A percentile compares a stretch with the other conserved stretches of the same genome.
Evolutionary conservation across 2,888 invertebrate species (phyloP).

Genomic region (Iphiclides podalirius): DNA sequence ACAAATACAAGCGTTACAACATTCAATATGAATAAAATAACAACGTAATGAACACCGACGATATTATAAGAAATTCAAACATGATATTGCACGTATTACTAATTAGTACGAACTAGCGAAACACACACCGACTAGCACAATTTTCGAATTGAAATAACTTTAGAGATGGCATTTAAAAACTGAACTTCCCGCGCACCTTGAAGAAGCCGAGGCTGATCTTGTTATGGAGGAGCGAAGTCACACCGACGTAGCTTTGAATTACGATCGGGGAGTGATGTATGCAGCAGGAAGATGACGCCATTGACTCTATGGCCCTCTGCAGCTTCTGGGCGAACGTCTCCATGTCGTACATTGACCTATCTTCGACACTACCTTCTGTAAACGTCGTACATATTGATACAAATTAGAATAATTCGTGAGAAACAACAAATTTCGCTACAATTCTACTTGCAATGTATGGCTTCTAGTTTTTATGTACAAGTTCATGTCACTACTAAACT

Average conservation of each 20-base stretch:
- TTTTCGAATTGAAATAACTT: background rate
- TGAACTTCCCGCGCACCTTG: slow-evolving; percentile 91
- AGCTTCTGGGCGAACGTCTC: slow-evolving; percentile 81
- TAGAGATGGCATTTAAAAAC: slow-evolving; percentile 79
- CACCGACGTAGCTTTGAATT: slow-evolving; percentile 89
- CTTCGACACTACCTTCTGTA: slow-evolving; percentile 59
- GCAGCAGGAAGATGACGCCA: slow-evolving; percentile 70
- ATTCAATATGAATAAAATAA: too few species aligned
- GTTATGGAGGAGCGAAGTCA: slow-evolving; percentile 90
- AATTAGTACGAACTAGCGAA: slow-evolving; percentile 11
- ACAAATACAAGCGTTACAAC: too few species aligned
- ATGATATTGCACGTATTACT: slow-evolving; percentile 17
- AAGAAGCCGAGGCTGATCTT: slow-evolving; percentile 91
- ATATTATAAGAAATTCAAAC: slow-evolving; percentile 9
- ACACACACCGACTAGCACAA: background rate
- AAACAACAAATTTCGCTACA: too few species aligned
- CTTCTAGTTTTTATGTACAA: too few species aligned
- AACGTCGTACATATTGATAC: too few species aligned
- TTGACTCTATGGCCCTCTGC: slow-evolving; percentile 73
- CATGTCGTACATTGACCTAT: slow-evolving; percentile 78
- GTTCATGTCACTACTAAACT: too few species aligned
- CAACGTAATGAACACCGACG: background rate
- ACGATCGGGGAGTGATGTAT: slow-evolving; percentile 85
- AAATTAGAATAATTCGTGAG: too few species aligned
- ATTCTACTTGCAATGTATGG: too few species aligned